Evolutionary conservation across 2,113 vertebrate species (phyloP).

Genomic region (Ptychochromis oligacanthus): DNA sequence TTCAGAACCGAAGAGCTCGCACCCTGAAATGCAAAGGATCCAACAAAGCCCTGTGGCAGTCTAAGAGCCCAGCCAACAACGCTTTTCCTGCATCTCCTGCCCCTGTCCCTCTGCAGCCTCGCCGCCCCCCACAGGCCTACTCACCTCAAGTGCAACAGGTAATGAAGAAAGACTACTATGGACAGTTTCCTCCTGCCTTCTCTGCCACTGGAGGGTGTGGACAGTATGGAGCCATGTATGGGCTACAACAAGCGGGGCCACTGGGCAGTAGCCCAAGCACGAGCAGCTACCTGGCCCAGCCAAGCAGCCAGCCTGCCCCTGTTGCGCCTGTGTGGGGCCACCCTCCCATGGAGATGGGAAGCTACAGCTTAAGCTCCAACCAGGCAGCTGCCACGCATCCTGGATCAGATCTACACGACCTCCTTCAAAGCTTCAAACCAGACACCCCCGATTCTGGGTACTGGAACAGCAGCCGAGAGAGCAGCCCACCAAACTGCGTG

Average conservation of each 20-base stretch:
- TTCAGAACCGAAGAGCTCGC: conserved; percentile 81
- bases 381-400: conserved; percentile 43
- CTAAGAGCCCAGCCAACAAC: conserved; percentile 40
- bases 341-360: conserved; percentile 43
- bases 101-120: background rate
- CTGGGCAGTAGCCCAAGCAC: conserved; percentile 27
- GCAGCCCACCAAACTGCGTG: conserved; percentile 6
- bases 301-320: conserved; percentile 23
- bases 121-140: conserved; percentile 47
- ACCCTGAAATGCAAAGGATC: conserved; percentile 77
- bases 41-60: conserved; percentile 69
- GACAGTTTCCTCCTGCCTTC: conserved; percentile 40
- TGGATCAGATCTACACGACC: conserved; percentile 3
- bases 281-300: conserved; percentile 49
- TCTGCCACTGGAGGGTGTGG: conserved; percentile 15
- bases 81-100: conserved; percentile 25
- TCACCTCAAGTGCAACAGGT: conserved; percentile 66
- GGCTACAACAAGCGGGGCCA: conserved; percentile 27
- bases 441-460: conserved; percentile 72
- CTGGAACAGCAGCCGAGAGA: conserved; percentile 61
- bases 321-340: conserved; percentile 46
- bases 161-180: conserved; percentile 50
- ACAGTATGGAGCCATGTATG: conserved; percentile 48
- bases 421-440: conserved; percentile 49
- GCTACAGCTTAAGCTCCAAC: conserved; percentile 16